A percentile compares a stretch with the other conserved stretches of the same genome.
Evolutionary conservation across 2,888 invertebrate genomes (phyloP).

Genomic region (Autographa gamma): DNA sequence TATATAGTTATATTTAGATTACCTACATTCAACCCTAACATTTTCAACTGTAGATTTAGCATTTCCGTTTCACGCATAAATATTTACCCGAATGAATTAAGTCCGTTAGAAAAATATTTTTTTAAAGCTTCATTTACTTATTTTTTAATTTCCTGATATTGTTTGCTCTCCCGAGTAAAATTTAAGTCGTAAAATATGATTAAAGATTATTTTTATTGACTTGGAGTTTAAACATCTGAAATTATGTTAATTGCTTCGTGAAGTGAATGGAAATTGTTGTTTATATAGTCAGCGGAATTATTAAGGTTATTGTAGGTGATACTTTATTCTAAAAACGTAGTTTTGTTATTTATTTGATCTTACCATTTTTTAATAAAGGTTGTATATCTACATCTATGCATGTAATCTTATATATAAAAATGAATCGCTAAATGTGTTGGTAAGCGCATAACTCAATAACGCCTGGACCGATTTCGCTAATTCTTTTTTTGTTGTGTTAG

Average conservation of each 20-base stretch:
- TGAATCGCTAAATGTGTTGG: too few species aligned
- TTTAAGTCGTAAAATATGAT: constrained; percentile 43
- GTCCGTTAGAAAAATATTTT: constrained; percentile 11
- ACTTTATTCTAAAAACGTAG: neutral
- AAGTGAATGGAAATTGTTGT: constrained; percentile 1
- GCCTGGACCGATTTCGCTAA: too few species aligned
- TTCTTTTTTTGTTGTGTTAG: too few species aligned
- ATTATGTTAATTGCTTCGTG: constrained; percentile 15
- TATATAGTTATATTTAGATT: too few species aligned
- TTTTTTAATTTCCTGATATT: constrained; percentile 45
- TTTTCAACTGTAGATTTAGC: too few species aligned
- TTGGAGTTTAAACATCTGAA: constrained; percentile 31
- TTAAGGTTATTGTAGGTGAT: neutral
- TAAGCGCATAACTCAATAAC: too few species aligned
- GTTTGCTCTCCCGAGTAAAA: constrained; percentile 38
- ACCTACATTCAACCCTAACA: too few species aligned
- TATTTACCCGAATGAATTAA: neutral
- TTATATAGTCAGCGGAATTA: neutral
- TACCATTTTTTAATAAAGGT: too few species aligned
- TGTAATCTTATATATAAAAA: too few species aligned
- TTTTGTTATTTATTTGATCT: neutral
- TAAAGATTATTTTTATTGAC: constrained; percentile 38
- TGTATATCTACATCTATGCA: too few species aligned
- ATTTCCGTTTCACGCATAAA: neutral
- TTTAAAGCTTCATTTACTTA: constrained; percentile 43